These are phyloP conservation scores for Paragorgia papillata DNA, from an alignment of 92 coral and sea anemone genomes.

Conservation along the genomic window DNA sequence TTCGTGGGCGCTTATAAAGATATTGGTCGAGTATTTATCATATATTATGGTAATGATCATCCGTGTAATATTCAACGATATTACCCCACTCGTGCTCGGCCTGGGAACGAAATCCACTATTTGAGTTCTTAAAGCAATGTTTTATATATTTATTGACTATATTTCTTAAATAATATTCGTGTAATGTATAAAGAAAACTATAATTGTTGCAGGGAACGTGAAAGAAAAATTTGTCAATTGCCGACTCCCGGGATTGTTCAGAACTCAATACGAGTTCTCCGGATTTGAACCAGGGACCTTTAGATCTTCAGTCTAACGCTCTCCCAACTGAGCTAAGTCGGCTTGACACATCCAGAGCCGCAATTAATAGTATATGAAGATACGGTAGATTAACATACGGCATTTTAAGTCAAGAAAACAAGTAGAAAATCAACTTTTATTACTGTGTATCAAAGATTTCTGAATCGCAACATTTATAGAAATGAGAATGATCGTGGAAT, in stretches of 20 bases:
- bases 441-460: too few species aligned
- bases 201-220: neutral
- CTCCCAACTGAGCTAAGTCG: slow-evolving; percentile 56
- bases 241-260: slow-evolving; percentile 55
- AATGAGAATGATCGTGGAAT: too few species aligned
- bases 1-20: too few species aligned
- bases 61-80: too few species aligned
- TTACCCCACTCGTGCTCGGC: too few species aligned
- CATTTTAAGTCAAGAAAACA: too few species aligned
- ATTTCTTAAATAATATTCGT: neutral
- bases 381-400: too few species aligned
- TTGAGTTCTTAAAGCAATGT: neutral
- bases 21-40: too few species aligned
- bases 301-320: slow-evolving; percentile 55
- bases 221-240: slow-evolving; percentile 21
- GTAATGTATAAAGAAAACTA: too few species aligned
- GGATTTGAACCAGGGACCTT: slow-evolving; percentile 54
- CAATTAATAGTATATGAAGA: neutral
- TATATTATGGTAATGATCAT: too few species aligned
- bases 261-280: slow-evolving; percentile 52
- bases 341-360: slow-evolving; percentile 1
- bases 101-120: neutral
- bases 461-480: too few species aligned
- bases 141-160: neutral
- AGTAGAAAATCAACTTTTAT: too few species aligned